Base-by-base conservation (phyloP, 35 echinoderm and acorn worm genomes). In the Nesometra sesokonis region DNA sequence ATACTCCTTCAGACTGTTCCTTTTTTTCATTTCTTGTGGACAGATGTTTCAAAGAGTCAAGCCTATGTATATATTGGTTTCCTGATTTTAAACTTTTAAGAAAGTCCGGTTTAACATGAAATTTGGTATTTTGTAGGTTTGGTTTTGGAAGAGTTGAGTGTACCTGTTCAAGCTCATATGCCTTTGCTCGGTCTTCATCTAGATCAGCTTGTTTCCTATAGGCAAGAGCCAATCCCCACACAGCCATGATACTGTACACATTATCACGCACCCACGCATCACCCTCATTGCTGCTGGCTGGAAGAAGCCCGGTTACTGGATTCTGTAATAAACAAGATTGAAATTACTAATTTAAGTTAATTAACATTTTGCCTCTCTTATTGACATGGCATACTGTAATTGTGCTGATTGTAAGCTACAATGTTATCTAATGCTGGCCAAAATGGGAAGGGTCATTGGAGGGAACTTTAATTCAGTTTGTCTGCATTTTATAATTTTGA, bases 181-280 rank as follows among this genome's bases (percentile, higher is more conserved):
- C 95, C 40, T 97, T 97, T 17, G 95, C 95, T 46, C 92, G 85
- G 77, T 97, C 95, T 78, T 97, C 95, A 90, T 97, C 95, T 80
- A 97, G 77, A 36, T 97, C 95, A 21, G 95, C 95, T 47, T 97
- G 95, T 37, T 97, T 97, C 57, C 95, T 85, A 83, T 97, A 97
- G 0, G 95, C 89, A 79, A 97, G 67, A 38, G 92, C 89, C 86
- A 97, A 79, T 17, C 92, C 95, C 95, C 95, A 97, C 0, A 97
- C 95, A 11, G 89, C 87, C 82, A 97, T 93, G 82, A 97, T 93
- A 31, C 89, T 81, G 79, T 97, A 97, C 13, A 97, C 95, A 82
- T 97, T 97, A 39, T 97, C 95, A 13, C 95, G 82, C n/a, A 97
- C 95, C 95, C 95, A 97, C 35, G 95, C 95, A 97, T 97, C 86